A percentile compares a stretch with the other conserved stretches of the same genome.
These are phyloP conservation scores for Drosophila atripex DNA, from an alignment of 2,888 invertebrate species.

Conservation along the genomic window DNA sequence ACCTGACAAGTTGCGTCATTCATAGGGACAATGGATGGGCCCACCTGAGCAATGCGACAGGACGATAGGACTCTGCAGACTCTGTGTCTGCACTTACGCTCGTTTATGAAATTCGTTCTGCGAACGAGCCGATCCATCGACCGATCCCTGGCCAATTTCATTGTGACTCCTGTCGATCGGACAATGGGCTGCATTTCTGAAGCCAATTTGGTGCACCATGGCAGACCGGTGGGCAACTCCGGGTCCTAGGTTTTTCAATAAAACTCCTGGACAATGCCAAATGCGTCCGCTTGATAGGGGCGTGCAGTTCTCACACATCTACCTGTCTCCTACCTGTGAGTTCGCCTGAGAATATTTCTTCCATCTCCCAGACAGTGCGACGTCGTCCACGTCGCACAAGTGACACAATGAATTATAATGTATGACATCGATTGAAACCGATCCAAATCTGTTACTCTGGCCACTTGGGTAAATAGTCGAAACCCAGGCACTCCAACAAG, in stretches of 20 bases:
- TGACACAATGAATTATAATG: slow-evolving; percentile 66
- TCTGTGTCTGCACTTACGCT: slow-evolving; percentile 54
- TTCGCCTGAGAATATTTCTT: slow-evolving; percentile 74
- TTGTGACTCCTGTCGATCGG: slow-evolving; percentile 58
- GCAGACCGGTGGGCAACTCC: slow-evolving; percentile 53
- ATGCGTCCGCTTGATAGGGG: slow-evolving; percentile 82
- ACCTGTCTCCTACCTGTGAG: slow-evolving; percentile 61
- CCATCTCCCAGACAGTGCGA: slow-evolving; percentile 68
- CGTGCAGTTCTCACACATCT: slow-evolving; percentile 81
- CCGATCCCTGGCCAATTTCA: slow-evolving; percentile 60
- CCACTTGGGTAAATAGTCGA: slow-evolving; percentile 40
- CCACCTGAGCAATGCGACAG: slow-evolving; percentile 57
- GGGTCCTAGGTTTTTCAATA: slow-evolving; percentile 21
- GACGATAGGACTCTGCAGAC: slow-evolving; percentile 54
- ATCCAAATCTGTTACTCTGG: slow-evolving; percentile 47
- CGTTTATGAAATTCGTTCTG: slow-evolving; percentile 58
- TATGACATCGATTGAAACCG: slow-evolving; percentile 51
- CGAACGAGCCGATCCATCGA: slow-evolving; percentile 33
- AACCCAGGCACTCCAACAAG: slow-evolving; percentile 29
- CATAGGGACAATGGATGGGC: slow-evolving; percentile 68
- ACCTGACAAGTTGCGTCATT: slow-evolving; percentile 74
- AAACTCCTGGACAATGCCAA: slow-evolving; percentile 69
- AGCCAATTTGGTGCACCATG: slow-evolving; percentile 44
- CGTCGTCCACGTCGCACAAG: slow-evolving; percentile 56
- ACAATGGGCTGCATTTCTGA: slow-evolving; percentile 68